phyloP scores from a whole-genome alignment of 2,113 vertebrate genomes.

The Ciconia boyciana region DNA sequence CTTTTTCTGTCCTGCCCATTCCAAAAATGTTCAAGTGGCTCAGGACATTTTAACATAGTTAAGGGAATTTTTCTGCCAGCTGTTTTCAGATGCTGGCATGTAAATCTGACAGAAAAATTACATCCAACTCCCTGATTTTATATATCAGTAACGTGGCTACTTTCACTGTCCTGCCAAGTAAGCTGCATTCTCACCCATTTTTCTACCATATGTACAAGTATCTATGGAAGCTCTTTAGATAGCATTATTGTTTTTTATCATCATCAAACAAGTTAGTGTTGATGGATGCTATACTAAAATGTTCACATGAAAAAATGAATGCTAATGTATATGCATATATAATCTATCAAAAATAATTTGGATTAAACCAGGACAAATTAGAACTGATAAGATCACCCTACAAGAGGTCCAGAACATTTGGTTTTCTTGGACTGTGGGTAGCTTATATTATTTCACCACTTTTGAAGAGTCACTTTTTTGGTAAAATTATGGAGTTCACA shows the following conservation, averaged over 20 bases:
- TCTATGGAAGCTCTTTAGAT: background rate
- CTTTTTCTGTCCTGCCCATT: background rate
- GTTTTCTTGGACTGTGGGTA: background rate
- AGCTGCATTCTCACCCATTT: background rate
- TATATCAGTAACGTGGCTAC: background rate
- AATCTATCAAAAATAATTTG: background rate
- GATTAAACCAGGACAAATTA: background rate
- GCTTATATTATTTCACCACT: background rate
- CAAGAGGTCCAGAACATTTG: background rate
- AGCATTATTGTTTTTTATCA: background rate
- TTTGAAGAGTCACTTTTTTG: background rate
- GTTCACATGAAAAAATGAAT: background rate
- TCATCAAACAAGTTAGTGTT: background rate
- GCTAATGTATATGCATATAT: background rate
- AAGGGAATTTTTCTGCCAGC: background rate
- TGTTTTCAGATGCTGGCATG: background rate
- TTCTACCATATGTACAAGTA: background rate
- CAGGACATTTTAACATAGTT: background rate
- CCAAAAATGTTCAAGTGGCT: background rate
- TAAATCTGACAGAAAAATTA: background rate
- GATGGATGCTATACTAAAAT: background rate
- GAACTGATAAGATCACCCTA: background rate
- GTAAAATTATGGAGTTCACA: background rate
- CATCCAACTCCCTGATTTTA: background rate
- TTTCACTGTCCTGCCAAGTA: background rate